These are phyloP conservation scores for Catharus minimus DNA, from an alignment of 2,113 vertebrate genomes.

Conservation along the genomic window DNA sequence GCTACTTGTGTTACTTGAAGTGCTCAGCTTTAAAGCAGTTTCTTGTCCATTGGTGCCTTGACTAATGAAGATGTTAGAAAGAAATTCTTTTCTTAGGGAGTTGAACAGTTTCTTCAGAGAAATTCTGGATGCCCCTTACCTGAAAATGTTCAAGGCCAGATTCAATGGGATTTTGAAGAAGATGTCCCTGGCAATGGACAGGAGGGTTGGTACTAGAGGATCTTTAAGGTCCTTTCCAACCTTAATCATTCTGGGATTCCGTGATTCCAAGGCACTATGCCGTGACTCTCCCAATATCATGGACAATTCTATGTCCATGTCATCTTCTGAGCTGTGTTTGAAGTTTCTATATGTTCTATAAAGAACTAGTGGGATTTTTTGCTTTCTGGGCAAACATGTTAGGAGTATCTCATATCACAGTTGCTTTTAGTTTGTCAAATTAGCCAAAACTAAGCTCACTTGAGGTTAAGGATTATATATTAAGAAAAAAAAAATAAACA, in stretches of 20 bases:
- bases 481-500: neutral
- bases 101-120: neutral
- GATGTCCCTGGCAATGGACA: neutral
- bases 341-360: neutral
- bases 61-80: neutral
- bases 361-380: neutral
- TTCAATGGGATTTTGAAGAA: neutral
- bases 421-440: neutral
- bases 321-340: neutral
- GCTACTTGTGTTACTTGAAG: neutral
- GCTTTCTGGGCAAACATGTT: accelerated
- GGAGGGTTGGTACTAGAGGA: neutral
- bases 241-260: neutral
- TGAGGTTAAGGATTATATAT: neutral
- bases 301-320: neutral
- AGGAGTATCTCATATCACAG: neutral
- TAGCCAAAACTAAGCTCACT: neutral
- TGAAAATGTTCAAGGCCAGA: neutral
- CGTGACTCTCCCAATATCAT: neutral
- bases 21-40: neutral
- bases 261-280: neutral
- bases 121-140: neutral
- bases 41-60: neutral
- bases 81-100: neutral
- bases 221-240: neutral